Conservation (phyloP, 2,888 invertebrate genomes). For the Mermis nigrescens region DNA sequence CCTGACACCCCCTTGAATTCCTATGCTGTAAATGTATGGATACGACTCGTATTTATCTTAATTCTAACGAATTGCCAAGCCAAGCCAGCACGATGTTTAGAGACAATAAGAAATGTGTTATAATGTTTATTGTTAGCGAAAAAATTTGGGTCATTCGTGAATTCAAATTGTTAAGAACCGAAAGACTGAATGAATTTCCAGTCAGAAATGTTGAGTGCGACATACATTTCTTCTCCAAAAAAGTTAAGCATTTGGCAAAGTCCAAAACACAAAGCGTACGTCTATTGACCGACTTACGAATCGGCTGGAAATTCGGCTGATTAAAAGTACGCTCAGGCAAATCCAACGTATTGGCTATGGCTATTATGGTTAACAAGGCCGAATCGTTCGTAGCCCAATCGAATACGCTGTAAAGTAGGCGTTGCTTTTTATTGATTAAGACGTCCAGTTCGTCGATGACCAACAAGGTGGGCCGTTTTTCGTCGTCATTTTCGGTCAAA, state of each 20-base stretch:
- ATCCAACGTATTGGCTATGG: constrained; percentile 97
- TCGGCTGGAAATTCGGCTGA: constrained; percentile 36
- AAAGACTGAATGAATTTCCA: too few species aligned
- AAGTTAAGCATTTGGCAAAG: background rate
- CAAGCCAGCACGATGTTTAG: too few species aligned
- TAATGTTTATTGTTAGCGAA: too few species aligned
- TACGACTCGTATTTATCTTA: too few species aligned
- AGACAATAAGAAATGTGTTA: too few species aligned
- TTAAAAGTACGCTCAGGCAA: constrained; percentile 65
- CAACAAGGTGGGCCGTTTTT: constrained; percentile 45
- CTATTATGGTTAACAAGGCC: constrained; percentile 63
- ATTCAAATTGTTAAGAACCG: too few species aligned
- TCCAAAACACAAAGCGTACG: background rate
- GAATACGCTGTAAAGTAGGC: constrained; percentile 83
- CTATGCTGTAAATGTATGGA: too few species aligned
- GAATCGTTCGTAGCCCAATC: constrained; percentile 74
- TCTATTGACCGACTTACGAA: constrained; percentile 17
- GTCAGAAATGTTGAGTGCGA: too few species aligned
- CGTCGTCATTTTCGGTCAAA: background rate
- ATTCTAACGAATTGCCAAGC: too few species aligned
- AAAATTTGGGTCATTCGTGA: too few species aligned
- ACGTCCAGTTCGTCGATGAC: constrained; percentile 89
- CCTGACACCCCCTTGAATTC: too few species aligned
- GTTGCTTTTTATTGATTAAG: constrained; percentile 72
- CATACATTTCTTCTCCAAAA: too few species aligned